Percentiles rank a stretch among this genome's conserved stretches.
Evolutionary conservation across 2,888 invertebrate genomes (phyloP).

Genomic region (Drosophila incognita): DNA sequence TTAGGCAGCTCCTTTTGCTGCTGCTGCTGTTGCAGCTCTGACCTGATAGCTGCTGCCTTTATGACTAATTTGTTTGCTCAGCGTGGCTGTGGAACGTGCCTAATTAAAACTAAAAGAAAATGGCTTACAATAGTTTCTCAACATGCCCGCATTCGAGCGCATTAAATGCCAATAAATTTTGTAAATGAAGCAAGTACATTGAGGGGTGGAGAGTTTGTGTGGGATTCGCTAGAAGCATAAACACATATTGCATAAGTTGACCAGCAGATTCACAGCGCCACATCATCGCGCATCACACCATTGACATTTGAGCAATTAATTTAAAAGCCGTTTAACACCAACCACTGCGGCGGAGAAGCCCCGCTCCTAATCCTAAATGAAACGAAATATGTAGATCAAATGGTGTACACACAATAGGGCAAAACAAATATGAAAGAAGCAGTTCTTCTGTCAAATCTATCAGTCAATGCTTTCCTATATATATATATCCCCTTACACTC

Average conservation of each 20-base stretch:
- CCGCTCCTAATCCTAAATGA: neutral
- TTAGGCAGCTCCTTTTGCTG: slow-evolving; percentile 33
- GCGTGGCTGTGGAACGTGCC: slow-evolving; percentile 35
- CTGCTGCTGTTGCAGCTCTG: slow-evolving; percentile 3
- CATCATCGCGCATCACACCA: slow-evolving; percentile 22
- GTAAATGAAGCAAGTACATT: slow-evolving; percentile 44
- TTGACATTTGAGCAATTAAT: slow-evolving; percentile 46
- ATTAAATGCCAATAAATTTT: slow-evolving; percentile 69
- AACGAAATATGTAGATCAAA: neutral
- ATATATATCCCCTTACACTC: neutral
- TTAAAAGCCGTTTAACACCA: slow-evolving; percentile 37
- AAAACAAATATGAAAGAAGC: neutral
- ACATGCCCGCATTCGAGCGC: slow-evolving; percentile 55
- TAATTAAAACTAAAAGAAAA: slow-evolving; percentile 30
- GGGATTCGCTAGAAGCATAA: neutral
- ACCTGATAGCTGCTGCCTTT: slow-evolving; percentile 10
- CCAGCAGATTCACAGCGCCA: slow-evolving; percentile 12
- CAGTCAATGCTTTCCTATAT: neutral
- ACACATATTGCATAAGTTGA: slow-evolving; percentile 9
- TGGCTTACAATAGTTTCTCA: slow-evolving; percentile 18
- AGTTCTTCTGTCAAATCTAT: neutral
- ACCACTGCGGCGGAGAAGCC: neutral
- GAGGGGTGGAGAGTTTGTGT: neutral
- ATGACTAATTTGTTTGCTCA: slow-evolving; percentile 40
- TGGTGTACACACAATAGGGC: neutral